Percentiles rank a stretch among this genome's conserved stretches.
Evolutionary conservation across 2,797 vertebrate species (phyloP).

Genomic region (Rallus crepitans): DNA sequence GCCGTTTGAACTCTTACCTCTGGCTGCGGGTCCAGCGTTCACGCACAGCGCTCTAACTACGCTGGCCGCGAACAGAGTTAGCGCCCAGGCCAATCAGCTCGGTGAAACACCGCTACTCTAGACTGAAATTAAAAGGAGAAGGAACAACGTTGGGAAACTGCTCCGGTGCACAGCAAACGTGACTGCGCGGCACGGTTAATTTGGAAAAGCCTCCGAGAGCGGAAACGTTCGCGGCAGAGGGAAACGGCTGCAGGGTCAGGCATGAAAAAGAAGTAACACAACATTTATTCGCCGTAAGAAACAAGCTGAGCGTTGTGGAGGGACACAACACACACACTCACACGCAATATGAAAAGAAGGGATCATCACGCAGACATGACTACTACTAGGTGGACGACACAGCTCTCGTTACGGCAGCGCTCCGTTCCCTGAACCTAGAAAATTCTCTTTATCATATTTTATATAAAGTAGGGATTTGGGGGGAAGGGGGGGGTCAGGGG

Average conservation of each 20-base stretch:
- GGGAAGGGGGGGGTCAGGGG: background rate
- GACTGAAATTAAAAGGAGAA: background rate
- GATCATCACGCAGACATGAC: accelerated
- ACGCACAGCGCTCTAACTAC: accelerated
- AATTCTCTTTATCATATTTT: slow-evolving; percentile 18
- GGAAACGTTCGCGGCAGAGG: accelerated
- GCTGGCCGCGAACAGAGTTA: background rate
- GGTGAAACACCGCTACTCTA: background rate
- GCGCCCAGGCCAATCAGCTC: background rate
- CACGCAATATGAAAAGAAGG: background rate
- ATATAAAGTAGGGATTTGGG: background rate
- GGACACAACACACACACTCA: too few relatives aligned
- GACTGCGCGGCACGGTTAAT: accelerated
- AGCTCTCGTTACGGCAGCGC: accelerated
- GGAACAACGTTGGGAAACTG: accelerated
- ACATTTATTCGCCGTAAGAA: background rate
- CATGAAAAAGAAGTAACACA: background rate
- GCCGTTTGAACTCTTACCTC: background rate
- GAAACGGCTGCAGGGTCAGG: background rate
- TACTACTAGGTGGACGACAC: background rate
- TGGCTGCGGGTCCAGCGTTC: background rate
- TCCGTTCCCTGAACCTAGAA: background rate
- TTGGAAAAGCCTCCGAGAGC: background rate
- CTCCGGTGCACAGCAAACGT: accelerated
- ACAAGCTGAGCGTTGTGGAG: background rate